Evolutionary conservation across 2,888 invertebrate species (phyloP).

Genomic region (Chloroclysta siterata): DNA sequence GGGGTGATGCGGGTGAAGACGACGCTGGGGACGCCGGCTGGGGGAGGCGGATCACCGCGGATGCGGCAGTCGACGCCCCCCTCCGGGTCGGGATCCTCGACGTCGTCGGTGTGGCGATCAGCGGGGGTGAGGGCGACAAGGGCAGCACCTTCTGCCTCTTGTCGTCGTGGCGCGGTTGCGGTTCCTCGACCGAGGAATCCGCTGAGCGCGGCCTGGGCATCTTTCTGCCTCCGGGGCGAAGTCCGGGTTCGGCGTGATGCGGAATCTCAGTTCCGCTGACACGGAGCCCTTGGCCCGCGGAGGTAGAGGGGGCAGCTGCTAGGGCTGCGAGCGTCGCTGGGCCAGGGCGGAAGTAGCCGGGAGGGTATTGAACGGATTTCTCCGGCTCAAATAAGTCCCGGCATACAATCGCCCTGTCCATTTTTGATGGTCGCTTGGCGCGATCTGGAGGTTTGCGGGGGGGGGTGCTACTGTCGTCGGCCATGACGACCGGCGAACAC

Average conservation of each 20-base stretch:
- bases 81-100: neutral
- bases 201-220: neutral
- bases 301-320: neutral
- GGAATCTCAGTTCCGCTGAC: neutral
- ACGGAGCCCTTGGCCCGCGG: neutral
- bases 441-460: neutral
- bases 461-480: neutral
- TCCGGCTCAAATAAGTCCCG: neutral
- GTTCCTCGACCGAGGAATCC: neutral
- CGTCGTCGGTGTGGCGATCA: neutral
- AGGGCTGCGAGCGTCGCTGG: neutral
- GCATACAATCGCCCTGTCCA: neutral
- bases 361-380: neutral
- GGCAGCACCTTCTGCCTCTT: neutral
- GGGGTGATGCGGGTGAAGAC: neutral
- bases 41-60: neutral
- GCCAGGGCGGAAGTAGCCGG: too few relatives aligned
- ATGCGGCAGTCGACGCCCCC: neutral
- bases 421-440: neutral
- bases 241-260: constrained; percentile 2
- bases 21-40: neutral
- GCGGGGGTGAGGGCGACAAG: neutral
- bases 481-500: neutral
- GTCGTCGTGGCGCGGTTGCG: neutral
- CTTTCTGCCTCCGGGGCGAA: neutral